Base-by-base conservation (phyloP, 1,140 invertebrate species). In the Pogonognathellus flavescens region DNA sequence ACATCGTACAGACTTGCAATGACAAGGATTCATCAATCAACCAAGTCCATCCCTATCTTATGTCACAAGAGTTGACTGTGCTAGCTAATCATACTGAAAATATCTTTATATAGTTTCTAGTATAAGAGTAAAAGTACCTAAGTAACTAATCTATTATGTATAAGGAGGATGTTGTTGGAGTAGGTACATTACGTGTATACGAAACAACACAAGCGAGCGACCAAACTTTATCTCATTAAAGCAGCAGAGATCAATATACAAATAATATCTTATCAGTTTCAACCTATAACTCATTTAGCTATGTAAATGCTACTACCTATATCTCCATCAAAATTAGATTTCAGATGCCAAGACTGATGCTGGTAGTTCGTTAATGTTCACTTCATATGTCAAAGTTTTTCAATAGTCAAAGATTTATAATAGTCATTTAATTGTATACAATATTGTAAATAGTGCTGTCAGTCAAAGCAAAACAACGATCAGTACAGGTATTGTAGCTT, bases 11-110 rank as follows among this genome's bases (percentile, higher is more conserved):
- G 81, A 22, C 31, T 31, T 18, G 81, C 81, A 82, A 49, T 62
- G 81, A 82, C 81, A 82, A 50, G 55, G 81, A 82, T 82, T 82
- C 81, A 82, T 82, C 81, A 82, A 82, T 82, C 81, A 82, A 82
- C 10, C 22, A 7, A 82, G 18, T 31, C 50, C 16, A 41, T 41
- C 31, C 31, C 31, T 41, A 41, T 41, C 31, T 41, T 41, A 6
- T 41, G 31, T 41, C 31, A 41, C 31, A 41, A 41, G 31, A 41
- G 31, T 41, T 41, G 31, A 41, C 31, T 1, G 31, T 41, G 31
- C 31, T 41, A 41, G 31, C 31, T 41, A 41, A 41, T 41, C 31
- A 41, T 41, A 41, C 1, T 41, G 31, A 41, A 41, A 41, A 41
- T 41, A 41, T 41, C 31, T 41, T 41, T 41, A 41, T 41, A 41